These are phyloP conservation scores for Melieria omissa DNA, from an alignment of 2,888 invertebrate genomes.

Conservation along the genomic window DNA sequence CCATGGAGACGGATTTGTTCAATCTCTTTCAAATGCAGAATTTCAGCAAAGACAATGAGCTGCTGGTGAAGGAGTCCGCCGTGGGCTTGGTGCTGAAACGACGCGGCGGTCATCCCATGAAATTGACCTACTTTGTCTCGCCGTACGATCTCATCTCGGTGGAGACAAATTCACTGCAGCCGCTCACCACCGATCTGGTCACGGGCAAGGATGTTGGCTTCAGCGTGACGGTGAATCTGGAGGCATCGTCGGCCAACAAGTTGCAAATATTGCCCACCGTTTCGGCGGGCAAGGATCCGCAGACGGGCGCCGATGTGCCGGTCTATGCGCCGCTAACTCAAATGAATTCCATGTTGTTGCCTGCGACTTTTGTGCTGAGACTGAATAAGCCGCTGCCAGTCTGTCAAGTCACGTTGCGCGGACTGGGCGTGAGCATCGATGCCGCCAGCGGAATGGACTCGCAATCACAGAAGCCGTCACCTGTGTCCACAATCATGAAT, in stretches of 20 bases:
- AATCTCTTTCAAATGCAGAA: conserved; percentile 82
- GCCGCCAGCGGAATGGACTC: conserved; percentile 43
- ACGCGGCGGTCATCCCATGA: conserved; percentile 92
- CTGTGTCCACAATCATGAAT: conserved; percentile 61
- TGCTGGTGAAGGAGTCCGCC: conserved; percentile 86
- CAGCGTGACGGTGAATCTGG: conserved; percentile 89
- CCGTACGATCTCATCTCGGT: conserved; percentile 90
- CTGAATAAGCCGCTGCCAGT: conserved; percentile 89
- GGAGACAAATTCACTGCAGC: conserved; percentile 77
- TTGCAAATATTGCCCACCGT: conserved; percentile 63
- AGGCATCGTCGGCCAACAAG: conserved; percentile 85
- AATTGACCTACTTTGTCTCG: conserved; percentile 91
- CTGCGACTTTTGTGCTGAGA: conserved; percentile 86
- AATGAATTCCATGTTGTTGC: conserved; percentile 88
- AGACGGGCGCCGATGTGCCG: conserved; percentile 75
- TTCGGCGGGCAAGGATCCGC: conserved; percentile 56
- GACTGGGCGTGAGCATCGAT: conserved; percentile 69
- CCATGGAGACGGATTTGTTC: conserved; percentile 89
- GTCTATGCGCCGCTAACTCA: conserved; percentile 83
- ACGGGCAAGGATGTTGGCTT: conserved; percentile 79
- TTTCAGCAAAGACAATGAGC: conserved; percentile 74
- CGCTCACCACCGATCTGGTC: conserved; percentile 80
- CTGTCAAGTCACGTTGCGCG: conserved; percentile 77
- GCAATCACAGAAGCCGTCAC: conserved; percentile 36
- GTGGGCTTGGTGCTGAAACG: conserved; percentile 87